A percentile compares a stretch with the other conserved stretches of the same genome.
Evolutionary conservation across 2,888 invertebrate species (phyloP).

Genomic region (Pherbina coryleti): DNA sequence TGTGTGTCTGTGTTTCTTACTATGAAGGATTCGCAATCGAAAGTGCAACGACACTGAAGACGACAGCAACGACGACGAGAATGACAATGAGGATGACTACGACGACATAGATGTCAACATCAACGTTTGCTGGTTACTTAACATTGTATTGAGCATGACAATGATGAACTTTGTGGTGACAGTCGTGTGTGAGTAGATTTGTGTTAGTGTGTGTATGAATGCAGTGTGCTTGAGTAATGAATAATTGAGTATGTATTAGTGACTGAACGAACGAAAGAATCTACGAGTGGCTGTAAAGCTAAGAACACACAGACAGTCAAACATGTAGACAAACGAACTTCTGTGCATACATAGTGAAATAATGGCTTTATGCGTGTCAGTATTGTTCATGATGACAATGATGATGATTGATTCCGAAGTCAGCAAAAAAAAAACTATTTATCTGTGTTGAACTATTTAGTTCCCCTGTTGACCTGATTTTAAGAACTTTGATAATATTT

Average conservation of each 20-base stretch:
- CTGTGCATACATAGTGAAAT: too few relatives aligned
- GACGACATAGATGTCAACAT: neutral
- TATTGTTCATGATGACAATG: too few relatives aligned
- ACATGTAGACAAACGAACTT: neutral
- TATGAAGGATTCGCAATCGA: neutral
- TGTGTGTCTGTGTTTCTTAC: neutral
- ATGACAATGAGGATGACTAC: too few relatives aligned
- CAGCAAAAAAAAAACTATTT: too few relatives aligned
- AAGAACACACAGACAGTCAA: neutral
- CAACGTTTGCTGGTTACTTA: neutral
- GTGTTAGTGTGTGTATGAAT: neutral
- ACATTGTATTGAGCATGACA: constrained; percentile 32
- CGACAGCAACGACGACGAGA: neutral
- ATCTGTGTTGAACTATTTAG: too few relatives aligned
- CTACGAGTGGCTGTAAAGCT: neutral
- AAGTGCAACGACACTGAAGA: neutral
- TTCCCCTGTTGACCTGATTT: too few relatives aligned
- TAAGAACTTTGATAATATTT: too few relatives aligned
- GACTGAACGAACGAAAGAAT: constrained; percentile 23
- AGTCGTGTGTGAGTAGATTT: neutral
- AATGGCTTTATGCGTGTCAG: too few relatives aligned
- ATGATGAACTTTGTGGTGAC: constrained; percentile 40
- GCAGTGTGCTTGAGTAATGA: neutral
- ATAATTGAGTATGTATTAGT: constrained; percentile 29
- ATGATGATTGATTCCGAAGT: too few relatives aligned